Evolutionary conservation across 2,113 vertebrate species (phyloP), one percentile per base, ranked within the genome.

Genomic region (Hemicordylus capensis): DNA sequence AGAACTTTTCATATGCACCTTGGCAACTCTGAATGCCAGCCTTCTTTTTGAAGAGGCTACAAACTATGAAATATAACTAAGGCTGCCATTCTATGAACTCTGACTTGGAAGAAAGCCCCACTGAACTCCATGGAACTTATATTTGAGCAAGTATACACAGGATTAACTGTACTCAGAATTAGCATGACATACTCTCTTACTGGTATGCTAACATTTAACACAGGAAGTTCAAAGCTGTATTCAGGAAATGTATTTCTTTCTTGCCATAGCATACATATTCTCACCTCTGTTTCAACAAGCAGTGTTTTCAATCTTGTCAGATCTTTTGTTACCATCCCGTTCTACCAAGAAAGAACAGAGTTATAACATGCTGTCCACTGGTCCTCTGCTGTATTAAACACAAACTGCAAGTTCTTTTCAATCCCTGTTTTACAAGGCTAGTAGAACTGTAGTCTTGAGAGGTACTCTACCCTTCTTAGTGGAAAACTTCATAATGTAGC

Each of bases 281-380:
- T 96, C 96, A 99, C 98, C 97, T 99, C 98, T 75, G 98, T 98
- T 97, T 99, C 98, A 92, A 97, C 96, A 89, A 99, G 97, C 92
- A 99, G 97, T 92, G 97, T 97, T 97, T 98, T 99, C 91, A 99
- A 95, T 94, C 98, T 97, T 87, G 97, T 98, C 95, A 99, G 96
- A 96, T 99, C 99, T 96, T 98, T 99, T 90, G 98, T 97, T 93
- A 99, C 97, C 94, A 99, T 98, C 80, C 99, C 99, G 93, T 99
- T 99, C 99, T 99, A 92, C 76, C 76, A 82, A 92, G 67, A 28
- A 64, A 79, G 67, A 88, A 92, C 81, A n/a, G 92, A 0, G 79
- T 80, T 9, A 74, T 80, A 51, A 80, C 1, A 88, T 73, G 85
- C 58, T 87, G 70, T 58, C 54, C 7, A 75, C 10, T 87, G 77